Base-by-base conservation (phyloP, 2,113 vertebrate species). In the Xerus inauris region DNA sequence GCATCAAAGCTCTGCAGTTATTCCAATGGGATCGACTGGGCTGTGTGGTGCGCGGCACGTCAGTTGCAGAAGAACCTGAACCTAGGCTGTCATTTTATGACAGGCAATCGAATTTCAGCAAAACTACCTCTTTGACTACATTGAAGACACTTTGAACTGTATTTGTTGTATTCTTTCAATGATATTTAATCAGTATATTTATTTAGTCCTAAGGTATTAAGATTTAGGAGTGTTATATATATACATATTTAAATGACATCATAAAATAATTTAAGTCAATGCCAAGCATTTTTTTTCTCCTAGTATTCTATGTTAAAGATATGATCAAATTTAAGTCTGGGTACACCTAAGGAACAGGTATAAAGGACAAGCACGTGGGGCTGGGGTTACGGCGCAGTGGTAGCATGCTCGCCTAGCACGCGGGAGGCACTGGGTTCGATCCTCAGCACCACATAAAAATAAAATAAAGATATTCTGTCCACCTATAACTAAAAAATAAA, bases 121-220 rank as follows among this genome's bases (percentile, higher is more conserved):
- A 71, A 65, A 64, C 79, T 2, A 1, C 28, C 87, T 32, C 51
- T 57, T 45, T 72, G 8, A 22, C 32, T 32, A 26, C 54, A 26
- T 22, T 38, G 42, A 73, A 65, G 42, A 54, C 51, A 28, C 57
- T 77, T 87, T 62, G 85, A 75, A 85, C 28, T 80, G 84, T 76
- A 35, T 38, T 62, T 38, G 65, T 30, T 17, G 11, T 71, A 6
- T 40, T 65, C 72, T 75, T 96, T 65, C 73, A 80, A 93, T 91
- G 73, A 45, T 90, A 71, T 92, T 93, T 97, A 87, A 92, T 81
- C 87, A 73, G 24, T 5, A 10, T 54, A 42, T 85, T 95, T 89
- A 51, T 71, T 95, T 84, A 40, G 90, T 54, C 87, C 95, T 76
- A 51, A 22, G 22, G n/a, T 5, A 54, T 12, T 75, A 30, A 32